Evolutionary conservation across 2,888 invertebrate genomes (phyloP).

Genomic region (Peribatodes rhomboidaria): DNA sequence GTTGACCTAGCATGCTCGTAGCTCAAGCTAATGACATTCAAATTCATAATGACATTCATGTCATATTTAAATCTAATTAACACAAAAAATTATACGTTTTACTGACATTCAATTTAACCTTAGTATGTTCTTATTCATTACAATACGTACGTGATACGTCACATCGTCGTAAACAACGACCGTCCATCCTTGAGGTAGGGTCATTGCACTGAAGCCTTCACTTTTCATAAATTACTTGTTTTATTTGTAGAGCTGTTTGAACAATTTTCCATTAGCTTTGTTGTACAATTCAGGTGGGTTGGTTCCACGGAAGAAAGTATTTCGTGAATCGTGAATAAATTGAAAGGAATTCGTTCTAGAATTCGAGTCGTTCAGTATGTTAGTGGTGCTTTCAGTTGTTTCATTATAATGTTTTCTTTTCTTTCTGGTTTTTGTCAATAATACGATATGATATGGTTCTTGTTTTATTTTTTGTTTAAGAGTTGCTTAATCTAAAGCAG

Average conservation of each 20-base stretch:
- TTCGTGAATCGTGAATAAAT: slow-evolving; percentile 25
- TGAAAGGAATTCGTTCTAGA: slow-evolving; percentile 29
- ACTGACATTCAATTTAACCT: slow-evolving; percentile 25
- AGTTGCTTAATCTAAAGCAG: background rate
- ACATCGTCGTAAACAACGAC: slow-evolving; percentile 49
- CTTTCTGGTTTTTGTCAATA: slow-evolving; percentile 23
- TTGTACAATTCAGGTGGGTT: slow-evolving; percentile 30
- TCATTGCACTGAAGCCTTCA: slow-evolving; percentile 58
- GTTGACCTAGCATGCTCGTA: too few relatives aligned
- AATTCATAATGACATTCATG: too few relatives aligned
- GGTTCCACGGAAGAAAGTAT: slow-evolving; percentile 31
- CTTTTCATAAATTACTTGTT: slow-evolving; percentile 54
- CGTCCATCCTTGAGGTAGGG: slow-evolving; percentile 57
- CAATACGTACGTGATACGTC: slow-evolving; percentile 37
- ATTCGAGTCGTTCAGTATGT: slow-evolving; percentile 32
- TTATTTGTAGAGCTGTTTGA: slow-evolving; percentile 59
- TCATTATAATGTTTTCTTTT: slow-evolving; percentile 32
- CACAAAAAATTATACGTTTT: slow-evolving; percentile 1
- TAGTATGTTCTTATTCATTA: slow-evolving; percentile 51
- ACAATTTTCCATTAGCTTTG: slow-evolving; percentile 50
- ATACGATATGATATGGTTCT: background rate
- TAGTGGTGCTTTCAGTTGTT: slow-evolving; percentile 24
- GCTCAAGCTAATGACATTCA: background rate
- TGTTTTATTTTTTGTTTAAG: background rate
- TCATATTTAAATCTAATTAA: too few relatives aligned